Evolutionary conservation across 2,888 invertebrate genomes (phyloP).

Genomic region (Cryptocheilus praepositus): DNA sequence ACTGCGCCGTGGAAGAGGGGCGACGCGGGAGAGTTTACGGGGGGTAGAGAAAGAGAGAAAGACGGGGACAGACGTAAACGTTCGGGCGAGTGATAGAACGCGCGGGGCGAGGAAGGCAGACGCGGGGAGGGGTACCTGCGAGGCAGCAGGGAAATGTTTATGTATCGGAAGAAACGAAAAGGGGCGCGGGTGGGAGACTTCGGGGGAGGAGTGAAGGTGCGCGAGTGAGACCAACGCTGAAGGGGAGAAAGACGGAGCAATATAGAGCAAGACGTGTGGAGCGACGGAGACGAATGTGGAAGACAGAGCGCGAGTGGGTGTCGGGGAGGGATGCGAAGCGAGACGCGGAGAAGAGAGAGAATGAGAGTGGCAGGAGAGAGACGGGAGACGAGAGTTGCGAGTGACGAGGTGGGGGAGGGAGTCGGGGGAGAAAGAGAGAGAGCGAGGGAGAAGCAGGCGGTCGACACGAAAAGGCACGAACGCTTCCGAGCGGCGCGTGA

Average conservation of each 20-base stretch:
- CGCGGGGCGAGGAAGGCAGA: conserved; percentile 32
- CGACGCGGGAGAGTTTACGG: neutral
- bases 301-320: conserved; percentile 33
- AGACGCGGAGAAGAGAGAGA: neutral
- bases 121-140: conserved; percentile 11
- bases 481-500: conserved; percentile 57
- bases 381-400: conserved; percentile 15
- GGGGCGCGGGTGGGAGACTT: conserved; percentile 21
- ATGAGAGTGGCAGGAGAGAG: conserved; percentile 2
- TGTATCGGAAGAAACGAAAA: conserved; percentile 63
- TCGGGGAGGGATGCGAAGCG: conserved; percentile 5
- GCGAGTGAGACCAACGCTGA: neutral
- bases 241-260: conserved; percentile 23
- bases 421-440: conserved; percentile 19
- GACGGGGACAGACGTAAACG: conserved; percentile 16
- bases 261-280: neutral
- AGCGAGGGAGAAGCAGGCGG: conserved; percentile 28
- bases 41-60: conserved; percentile 4
- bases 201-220: neutral
- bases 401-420: conserved; percentile 35
- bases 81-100: neutral
- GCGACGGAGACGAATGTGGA: conserved; percentile 14
- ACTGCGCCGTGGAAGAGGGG: conserved; percentile 17
- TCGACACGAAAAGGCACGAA: conserved; percentile 60
- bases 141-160: conserved; percentile 54